Conservation (phyloP, 92 coral and sea anemone genomes). For the Muricea muricata region DNA sequence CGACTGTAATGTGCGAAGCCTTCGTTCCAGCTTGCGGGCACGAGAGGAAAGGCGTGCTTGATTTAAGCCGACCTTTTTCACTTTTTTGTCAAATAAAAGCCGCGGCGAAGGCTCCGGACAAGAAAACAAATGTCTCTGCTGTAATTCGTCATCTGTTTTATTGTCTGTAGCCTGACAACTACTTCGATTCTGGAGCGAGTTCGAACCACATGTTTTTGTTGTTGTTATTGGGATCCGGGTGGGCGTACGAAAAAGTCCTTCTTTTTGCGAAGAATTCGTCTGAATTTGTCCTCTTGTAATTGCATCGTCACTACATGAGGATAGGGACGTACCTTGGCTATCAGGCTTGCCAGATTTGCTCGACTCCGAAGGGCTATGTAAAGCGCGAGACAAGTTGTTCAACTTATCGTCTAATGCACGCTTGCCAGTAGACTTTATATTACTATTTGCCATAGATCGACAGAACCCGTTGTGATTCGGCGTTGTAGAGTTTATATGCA, state of each 20-base stretch:
- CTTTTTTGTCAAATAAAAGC: constrained; percentile 76
- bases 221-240: constrained; percentile 55
- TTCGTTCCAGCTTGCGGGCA: constrained; percentile 91
- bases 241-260: constrained; percentile 37
- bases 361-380: constrained; percentile 7
- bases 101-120: constrained; percentile 66
- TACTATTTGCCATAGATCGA: constrained; percentile 95
- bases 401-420: constrained; percentile 29
- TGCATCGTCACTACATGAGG: not conserved
- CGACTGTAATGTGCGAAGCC: constrained; percentile 99
- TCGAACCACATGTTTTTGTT: constrained; percentile 48
- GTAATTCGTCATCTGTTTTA: not conserved
- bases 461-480: constrained; percentile 97
- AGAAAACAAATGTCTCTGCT: constrained; percentile 85
- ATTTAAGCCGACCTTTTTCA: constrained; percentile 71
- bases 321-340: not conserved
- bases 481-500: constrained; percentile 86
- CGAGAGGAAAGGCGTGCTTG: constrained; percentile 85
- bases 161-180: constrained; percentile 24
- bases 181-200: constrained; percentile 7
- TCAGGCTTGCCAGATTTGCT: not conserved
- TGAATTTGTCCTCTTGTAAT: constrained; percentile 2
- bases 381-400: constrained; percentile 34
- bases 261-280: constrained; percentile 8
- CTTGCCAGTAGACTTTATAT: constrained; percentile 81